These are phyloP conservation scores for Drosophila serrata DNA, from an alignment of 1,140 invertebrate species.

Conservation along the genomic window DNA sequence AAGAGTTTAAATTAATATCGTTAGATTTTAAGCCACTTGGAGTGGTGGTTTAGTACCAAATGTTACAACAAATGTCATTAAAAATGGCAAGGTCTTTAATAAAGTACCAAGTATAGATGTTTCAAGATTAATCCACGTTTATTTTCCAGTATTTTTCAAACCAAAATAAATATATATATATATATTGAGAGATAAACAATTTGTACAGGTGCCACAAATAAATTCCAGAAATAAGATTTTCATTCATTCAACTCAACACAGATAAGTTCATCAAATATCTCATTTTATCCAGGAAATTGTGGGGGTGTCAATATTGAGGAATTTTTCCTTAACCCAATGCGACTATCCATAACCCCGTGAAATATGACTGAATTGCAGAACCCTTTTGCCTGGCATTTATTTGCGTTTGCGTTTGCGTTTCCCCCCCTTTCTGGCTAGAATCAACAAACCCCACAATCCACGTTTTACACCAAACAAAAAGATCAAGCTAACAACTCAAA, in stretches of 20 bases:
- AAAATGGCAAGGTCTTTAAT: not conserved
- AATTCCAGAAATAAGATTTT: constrained; percentile 5
- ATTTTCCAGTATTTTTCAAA: not conserved
- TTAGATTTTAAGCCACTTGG: not conserved
- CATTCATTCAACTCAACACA: constrained; percentile 1
- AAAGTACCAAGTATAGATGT: not conserved
- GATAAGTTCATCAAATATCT: constrained; percentile 12
- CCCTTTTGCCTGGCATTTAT: constrained; percentile 12
- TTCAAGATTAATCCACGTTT: not conserved
- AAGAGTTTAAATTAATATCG: not conserved
- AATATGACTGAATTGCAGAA: constrained; percentile 28
- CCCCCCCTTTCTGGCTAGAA: constrained; percentile 17
- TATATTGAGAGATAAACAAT: not conserved
- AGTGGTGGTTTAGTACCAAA: not conserved
- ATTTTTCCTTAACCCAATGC: constrained; percentile 2
- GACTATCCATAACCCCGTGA: constrained; percentile 1
- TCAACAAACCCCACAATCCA: constrained; percentile 27
- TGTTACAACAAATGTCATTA: not conserved
- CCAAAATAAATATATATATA: not conserved
- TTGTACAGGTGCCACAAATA: constrained; percentile 4
- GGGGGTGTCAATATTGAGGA: constrained; percentile 27
- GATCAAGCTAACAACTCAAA: constrained; percentile 43
- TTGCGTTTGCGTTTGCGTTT: constrained; percentile 16
- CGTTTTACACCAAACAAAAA: constrained; percentile 41
- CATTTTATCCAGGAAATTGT: constrained; percentile 18